Conservation (phyloP, 2,888 invertebrate genomes). For the Drosophila yooni region DNA sequence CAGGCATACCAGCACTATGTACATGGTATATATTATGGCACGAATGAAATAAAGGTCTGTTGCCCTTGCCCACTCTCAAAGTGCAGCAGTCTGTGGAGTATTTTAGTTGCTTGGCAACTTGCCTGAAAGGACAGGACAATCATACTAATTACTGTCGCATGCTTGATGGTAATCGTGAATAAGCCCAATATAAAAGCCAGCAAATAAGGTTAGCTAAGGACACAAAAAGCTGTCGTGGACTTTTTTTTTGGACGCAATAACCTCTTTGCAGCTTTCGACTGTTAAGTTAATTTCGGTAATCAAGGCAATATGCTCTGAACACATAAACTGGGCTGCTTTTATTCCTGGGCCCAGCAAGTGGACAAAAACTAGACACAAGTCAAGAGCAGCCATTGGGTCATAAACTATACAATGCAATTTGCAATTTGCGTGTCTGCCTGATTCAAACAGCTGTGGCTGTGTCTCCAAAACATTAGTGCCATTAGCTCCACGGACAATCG, state of each 20-base stretch:
- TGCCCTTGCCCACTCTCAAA: not conserved
- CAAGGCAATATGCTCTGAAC: not conserved
- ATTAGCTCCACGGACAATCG: not conserved
- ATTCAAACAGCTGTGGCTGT: not conserved
- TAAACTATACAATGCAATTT: not conserved
- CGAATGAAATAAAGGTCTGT: not conserved
- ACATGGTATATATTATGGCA: not conserved
- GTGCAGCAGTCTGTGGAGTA: not conserved
- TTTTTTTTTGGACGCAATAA: constrained; percentile 16
- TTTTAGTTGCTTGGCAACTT: constrained; percentile 13
- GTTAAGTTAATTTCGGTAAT: not conserved
- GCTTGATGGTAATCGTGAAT: constrained; percentile 9
- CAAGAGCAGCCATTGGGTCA: not conserved
- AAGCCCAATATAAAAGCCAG: not conserved
- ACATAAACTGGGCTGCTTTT: not conserved
- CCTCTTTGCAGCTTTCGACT: constrained; percentile 5
- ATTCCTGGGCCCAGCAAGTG: not conserved
- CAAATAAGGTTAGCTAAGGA: not conserved
- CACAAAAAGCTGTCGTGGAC: constrained; percentile 4
- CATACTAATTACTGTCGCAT: constrained; percentile 57
- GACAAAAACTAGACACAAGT: not conserved
- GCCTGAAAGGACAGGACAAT: constrained; percentile 48
- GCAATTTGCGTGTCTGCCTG: not conserved
- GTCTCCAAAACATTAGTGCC: not conserved
- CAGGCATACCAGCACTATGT: not conserved